Conservation (phyloP, 2,113 vertebrate genomes). For the Gymnorhina tibicen region DNA sequence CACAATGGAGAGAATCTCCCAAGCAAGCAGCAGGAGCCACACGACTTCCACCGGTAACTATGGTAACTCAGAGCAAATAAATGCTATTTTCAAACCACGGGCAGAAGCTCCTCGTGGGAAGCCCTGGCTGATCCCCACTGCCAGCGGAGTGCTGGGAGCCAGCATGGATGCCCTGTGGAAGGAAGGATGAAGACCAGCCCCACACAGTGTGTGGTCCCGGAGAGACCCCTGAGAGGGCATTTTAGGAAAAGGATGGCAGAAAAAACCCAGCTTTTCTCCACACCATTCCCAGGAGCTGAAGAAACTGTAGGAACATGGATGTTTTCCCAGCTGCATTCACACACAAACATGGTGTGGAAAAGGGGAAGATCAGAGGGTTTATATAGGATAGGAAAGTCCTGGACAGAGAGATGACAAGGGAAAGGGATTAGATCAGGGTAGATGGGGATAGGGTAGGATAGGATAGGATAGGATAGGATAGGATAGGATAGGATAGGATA, state of each 20-base stretch:
- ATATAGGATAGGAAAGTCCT: background rate
- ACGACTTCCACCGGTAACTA: background rate
- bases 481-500: background rate
- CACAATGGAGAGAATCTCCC: background rate
- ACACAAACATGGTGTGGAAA: background rate
- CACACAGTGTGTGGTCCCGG: rapidly evolving
- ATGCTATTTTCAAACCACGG: background rate
- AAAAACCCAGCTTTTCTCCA: background rate
- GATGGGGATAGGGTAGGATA: background rate
- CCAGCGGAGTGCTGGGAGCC: background rate
- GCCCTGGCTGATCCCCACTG: background rate
- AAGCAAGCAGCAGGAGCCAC: background rate
- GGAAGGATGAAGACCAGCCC: background rate
- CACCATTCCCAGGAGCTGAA: background rate
- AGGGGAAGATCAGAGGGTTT: background rate
- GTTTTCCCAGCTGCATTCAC: background rate
- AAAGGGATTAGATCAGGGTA: background rate
- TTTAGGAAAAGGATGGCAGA: background rate
- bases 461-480: background rate
- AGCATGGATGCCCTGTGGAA: background rate
- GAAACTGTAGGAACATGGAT: background rate
- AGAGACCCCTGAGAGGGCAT: background rate
- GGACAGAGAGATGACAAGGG: background rate
- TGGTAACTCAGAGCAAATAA: slow-evolving; percentile 17
- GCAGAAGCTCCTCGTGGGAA: background rate